Percentiles rank a stretch among this genome's conserved stretches.
phyloP scores from a whole-genome alignment of 2,888 invertebrate species.

The Molorchus minor region DNA sequence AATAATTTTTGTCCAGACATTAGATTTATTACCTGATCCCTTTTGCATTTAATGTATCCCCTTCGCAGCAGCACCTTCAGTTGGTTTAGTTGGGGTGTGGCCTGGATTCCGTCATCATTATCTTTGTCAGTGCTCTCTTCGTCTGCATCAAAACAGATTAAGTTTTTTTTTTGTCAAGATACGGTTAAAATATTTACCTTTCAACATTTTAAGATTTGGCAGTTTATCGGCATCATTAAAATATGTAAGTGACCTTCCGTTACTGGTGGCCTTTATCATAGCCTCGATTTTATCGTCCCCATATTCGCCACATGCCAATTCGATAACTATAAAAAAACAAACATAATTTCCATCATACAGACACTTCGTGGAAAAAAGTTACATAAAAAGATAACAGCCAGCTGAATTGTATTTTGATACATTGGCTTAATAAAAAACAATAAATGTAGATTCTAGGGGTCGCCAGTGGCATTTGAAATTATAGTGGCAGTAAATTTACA shows the following conservation, averaged over 20 bases:
- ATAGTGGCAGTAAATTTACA: no score
- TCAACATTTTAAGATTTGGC: constrained; percentile 49
- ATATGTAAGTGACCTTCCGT: constrained; percentile 76
- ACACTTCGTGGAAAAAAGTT: background rate
- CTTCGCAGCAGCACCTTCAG: constrained; percentile 74
- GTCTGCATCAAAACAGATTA: constrained; percentile 14
- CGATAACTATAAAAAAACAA: constrained; percentile 83
- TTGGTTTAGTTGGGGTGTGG: constrained; percentile 77
- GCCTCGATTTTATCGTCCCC: constrained; percentile 79
- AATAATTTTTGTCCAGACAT: background rate
- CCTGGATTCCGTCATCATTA: constrained; percentile 64
- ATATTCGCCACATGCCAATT: constrained; percentile 91
- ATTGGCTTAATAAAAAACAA: no score
- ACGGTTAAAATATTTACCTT: constrained; percentile 24
- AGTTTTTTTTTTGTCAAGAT: no score
- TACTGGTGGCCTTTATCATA: constrained; percentile 73
- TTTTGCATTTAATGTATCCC: constrained; percentile 77
- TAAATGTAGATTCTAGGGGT: no score
- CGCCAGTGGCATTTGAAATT: no score
- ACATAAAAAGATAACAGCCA: no score
- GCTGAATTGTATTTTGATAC: no score
- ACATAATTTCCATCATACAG: no score
- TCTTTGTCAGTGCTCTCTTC: constrained; percentile 16
- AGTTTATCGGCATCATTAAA: constrained; percentile 70
- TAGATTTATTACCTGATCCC: constrained; percentile 77